phyloP scores from a whole-genome alignment of 2,888 invertebrate species.

The Malacosoma neustria region DNA sequence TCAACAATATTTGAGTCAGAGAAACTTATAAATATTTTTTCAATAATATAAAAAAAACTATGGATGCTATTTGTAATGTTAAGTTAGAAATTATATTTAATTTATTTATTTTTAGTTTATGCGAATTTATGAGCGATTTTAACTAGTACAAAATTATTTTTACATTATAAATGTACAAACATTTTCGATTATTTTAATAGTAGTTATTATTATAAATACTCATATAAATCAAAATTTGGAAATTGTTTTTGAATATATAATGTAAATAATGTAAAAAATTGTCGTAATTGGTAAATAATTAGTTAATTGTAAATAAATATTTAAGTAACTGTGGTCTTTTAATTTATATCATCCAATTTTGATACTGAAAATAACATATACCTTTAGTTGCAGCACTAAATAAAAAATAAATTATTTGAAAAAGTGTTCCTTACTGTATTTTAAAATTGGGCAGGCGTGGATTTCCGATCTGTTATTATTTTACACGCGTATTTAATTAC shows the following conservation, averaged over 20 bases:
- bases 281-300: conserved; percentile 21
- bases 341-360: no score
- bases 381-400: no score
- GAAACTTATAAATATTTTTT: no score
- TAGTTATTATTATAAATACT: conserved; percentile 7
- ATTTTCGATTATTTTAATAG: conserved; percentile 9
- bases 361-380: no score
- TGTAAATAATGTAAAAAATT: conserved; percentile 56
- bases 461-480: no score
- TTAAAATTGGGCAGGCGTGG: no score
- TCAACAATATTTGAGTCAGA: no score
- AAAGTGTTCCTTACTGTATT: no score
- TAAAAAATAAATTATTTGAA: no score
- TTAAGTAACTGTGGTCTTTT: conserved; percentile 16
- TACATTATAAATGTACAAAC: conserved; percentile 38
- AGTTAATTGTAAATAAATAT: conserved; percentile 22
- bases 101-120: conserved; percentile 20
- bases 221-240: conserved; percentile 11
- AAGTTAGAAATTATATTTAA: conserved; percentile 11
- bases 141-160: conserved; percentile 36
- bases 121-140: conserved; percentile 13
- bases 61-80: conserved; percentile 2
- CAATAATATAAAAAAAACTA: no score
- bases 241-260: conserved; percentile 18
- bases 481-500: no score